Conservation (phyloP, 2,888 invertebrate genomes). For the Shargacucullia verbasci region DNA sequence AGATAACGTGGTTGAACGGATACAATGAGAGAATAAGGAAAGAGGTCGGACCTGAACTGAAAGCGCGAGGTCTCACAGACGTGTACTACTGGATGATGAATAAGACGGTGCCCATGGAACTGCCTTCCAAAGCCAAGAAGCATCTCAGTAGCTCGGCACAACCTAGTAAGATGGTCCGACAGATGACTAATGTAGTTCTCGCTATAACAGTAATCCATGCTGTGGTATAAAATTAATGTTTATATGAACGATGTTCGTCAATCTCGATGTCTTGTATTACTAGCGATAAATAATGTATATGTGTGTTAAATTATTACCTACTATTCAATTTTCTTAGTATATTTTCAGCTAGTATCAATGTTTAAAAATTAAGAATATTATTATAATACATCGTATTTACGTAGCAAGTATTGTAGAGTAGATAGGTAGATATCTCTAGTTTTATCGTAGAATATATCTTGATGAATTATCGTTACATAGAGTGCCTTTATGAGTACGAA, state of each 20-base stretch:
- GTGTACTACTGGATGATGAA: slow-evolving; percentile 96
- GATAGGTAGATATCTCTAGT: slow-evolving; percentile 50
- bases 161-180: slow-evolving; percentile 1
- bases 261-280: too few relatives aligned
- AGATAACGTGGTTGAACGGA: slow-evolving; percentile 94
- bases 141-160: slow-evolving; percentile 44
- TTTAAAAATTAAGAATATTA: slow-evolving; percentile 17
- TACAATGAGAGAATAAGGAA: slow-evolving; percentile 93
- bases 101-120: slow-evolving; percentile 91
- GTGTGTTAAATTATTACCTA: not conserved
- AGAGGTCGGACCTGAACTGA: slow-evolving; percentile 93
- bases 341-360: slow-evolving; percentile 9
- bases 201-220: slow-evolving; percentile 9
- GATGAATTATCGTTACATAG: slow-evolving; percentile 36
- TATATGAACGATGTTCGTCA: not conserved
- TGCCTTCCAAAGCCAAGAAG: slow-evolving; percentile 70
- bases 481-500: slow-evolving; percentile 56
- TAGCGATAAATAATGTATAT: too few relatives aligned
- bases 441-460: slow-evolving; percentile 27
- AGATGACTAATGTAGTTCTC: slow-evolving; percentile 10
- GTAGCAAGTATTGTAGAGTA: slow-evolving; percentile 28
- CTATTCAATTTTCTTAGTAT: slow-evolving; percentile 7
- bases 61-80: slow-evolving; percentile 91
- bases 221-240: slow-evolving; percentile 29
- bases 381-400: slow-evolving; percentile 9